A percentile compares a stretch with the other conserved stretches of the same genome.
These are phyloP conservation scores for Petroica traversi DNA, from an alignment of 2,113 vertebrate genomes.

Conservation along the genomic window DNA sequence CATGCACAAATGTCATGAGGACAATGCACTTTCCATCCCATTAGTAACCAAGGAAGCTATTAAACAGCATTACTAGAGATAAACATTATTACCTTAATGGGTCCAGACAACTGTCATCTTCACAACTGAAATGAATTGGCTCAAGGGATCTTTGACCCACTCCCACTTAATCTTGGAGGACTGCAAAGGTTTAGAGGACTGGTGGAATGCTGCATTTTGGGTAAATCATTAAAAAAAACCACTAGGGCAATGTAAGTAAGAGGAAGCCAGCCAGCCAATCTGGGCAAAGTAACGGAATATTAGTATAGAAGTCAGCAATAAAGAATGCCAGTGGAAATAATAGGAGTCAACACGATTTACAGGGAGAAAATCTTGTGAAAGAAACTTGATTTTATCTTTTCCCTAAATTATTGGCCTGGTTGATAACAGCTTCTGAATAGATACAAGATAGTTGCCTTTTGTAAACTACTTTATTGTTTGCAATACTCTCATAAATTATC, in stretches of 20 bases:
- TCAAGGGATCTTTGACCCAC: background rate
- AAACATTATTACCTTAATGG: constrained; percentile 36
- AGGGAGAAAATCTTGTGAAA: background rate
- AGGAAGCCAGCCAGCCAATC: background rate
- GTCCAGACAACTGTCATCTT: background rate
- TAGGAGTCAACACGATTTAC: background rate
- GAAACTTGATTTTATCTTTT: background rate
- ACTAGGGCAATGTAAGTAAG: background rate
- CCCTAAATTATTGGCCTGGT: background rate
- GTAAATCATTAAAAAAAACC: background rate
- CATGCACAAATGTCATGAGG: background rate
- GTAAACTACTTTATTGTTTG: background rate
- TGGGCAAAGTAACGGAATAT: background rate
- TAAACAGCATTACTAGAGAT: constrained; percentile 35
- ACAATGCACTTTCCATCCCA: constrained; percentile 24
- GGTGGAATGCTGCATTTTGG: background rate
- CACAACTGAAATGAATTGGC: background rate
- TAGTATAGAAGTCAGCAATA: background rate
- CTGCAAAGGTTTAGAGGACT: background rate
- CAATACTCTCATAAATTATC: background rate
- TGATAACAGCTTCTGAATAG: background rate
- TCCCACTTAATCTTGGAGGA: background rate
- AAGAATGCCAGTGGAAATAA: background rate
- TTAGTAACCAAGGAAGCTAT: constrained; percentile 53
- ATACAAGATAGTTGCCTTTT: background rate